Evolutionary conservation across 1,140 invertebrate genomes (phyloP), one percentile per base, ranked within the genome.

Genomic region (Hypothenemus hampei): DNA sequence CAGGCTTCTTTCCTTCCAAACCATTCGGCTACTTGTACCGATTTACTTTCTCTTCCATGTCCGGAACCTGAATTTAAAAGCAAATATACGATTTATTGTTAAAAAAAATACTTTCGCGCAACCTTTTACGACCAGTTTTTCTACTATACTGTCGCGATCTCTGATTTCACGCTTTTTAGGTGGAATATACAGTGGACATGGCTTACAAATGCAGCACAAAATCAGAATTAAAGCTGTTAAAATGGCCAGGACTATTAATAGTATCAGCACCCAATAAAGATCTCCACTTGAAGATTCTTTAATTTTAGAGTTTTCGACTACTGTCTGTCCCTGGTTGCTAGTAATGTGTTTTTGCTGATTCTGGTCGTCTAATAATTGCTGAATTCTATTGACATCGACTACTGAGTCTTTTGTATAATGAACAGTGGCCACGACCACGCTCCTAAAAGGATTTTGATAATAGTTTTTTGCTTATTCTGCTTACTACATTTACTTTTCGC

Each of bases 151-250:
- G 20, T 49, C 65, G 48, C 52, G 67, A 55, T 39, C 63, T 8
- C 20, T 36, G 57, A 43, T 53, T 63, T 61, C 53, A 37, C 60
- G 26, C 46, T 60, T 48, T 75, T 82, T 83, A n/a, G 85, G 80
- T 39, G 82, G 81, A 72, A 84, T 83, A 61, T 89, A 90, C 43
- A 88, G 78, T 3, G 87, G 87, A 73, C 89, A 91, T 58, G 83
- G 82, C 60, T 84, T 81, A 67, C 86, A 89, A 46, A 89, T 82
- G 64, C 87, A 91, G 69, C 89, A 91, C 18, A 85, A 75, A 43
- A 90, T 81, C 24, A 89, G 69, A 21, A 81, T 76, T 29, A 88
- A 69, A 24, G 88, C 77, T n/a, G 84, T 80, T 13, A 88, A 51
- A 0, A 87, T 76, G 37, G 89, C 77, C 23, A 90, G 66, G 7